A percentile compares a stretch with the other conserved stretches of the same genome.
Conservation (phyloP, 2,888 invertebrate genomes). For the Unio pictorum region DNA sequence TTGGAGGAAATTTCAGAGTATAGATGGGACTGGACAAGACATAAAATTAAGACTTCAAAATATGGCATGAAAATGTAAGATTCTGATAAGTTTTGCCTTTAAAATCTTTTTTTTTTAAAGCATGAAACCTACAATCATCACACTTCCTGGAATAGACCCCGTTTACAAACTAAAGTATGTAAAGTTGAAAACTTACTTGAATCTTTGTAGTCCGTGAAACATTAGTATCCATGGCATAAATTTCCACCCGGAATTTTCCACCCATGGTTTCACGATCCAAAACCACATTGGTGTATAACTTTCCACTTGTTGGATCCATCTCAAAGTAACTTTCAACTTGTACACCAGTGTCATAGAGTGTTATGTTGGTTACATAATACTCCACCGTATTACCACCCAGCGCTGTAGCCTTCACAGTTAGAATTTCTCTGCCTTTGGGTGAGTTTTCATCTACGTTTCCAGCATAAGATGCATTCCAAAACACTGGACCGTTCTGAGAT, state of each 20-base stretch:
- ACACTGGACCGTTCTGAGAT: constrained; percentile 43
- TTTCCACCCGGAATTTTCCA: constrained; percentile 52
- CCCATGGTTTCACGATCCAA: constrained; percentile 59
- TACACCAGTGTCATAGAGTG: constrained; percentile 75
- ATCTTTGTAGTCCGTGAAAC: constrained; percentile 53
- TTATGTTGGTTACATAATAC: constrained; percentile 86
- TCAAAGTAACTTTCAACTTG: constrained; percentile 50
- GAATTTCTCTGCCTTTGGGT: constrained; percentile 86
- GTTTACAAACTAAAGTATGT: not conserved
- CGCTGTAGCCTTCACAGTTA: constrained; percentile 77
- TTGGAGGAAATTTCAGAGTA: too few species aligned
- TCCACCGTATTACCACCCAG: constrained; percentile 76
- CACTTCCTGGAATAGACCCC: not conserved
- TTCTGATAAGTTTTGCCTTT: not conserved
- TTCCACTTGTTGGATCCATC: constrained; percentile 53
- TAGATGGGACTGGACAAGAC: not conserved
- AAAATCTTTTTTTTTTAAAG: not conserved
- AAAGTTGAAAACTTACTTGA: constrained; percentile 51
- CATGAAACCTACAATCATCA: not conserved
- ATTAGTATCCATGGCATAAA: constrained; percentile 59
- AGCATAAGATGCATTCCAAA: constrained; percentile 72
- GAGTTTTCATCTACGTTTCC: constrained; percentile 92
- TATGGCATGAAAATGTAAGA: not conserved
- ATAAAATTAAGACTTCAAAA: not conserved
- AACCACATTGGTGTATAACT: constrained; percentile 42